Conservation (phyloP, 2,888 invertebrate species). For the Pedicia rivosa region DNA sequence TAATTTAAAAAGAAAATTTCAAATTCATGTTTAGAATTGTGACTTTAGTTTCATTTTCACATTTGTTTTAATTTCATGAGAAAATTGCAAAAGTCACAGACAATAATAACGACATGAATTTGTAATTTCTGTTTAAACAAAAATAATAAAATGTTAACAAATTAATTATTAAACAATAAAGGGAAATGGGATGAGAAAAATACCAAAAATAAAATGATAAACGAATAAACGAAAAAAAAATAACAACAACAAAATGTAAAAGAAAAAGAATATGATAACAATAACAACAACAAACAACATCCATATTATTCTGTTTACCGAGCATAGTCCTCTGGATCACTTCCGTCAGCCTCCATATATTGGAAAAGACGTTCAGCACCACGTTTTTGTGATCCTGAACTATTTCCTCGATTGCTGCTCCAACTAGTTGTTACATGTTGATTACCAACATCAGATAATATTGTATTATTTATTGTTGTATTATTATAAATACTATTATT, state of each 20-base stretch:
- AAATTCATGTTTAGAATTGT: too few relatives aligned
- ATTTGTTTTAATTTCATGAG: neutral
- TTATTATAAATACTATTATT: neutral
- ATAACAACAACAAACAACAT: slow-evolving; percentile 3
- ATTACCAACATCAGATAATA: slow-evolving; percentile 4
- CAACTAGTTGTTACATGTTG: slow-evolving; percentile 24
- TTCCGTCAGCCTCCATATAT: slow-evolving; percentile 60
- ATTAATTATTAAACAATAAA: too few relatives aligned
- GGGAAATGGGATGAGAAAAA: too few relatives aligned
- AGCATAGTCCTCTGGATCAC: slow-evolving; percentile 39
- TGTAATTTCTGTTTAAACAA: too few relatives aligned
- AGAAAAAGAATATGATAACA: slow-evolving; percentile 3
- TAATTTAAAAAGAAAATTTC: neutral
- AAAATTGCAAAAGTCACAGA: slow-evolving; percentile 9
- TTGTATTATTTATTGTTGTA: slow-evolving; percentile 10
- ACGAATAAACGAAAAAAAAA: too few relatives aligned
- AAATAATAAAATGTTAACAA: too few relatives aligned
- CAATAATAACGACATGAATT: slow-evolving; percentile 8
- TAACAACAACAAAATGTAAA: slow-evolving; percentile 7
- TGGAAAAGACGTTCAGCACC: slow-evolving; percentile 55
- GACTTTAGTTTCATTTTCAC: too few relatives aligned
- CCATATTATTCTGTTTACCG: slow-evolving; percentile 18
- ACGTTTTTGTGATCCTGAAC: slow-evolving; percentile 30
- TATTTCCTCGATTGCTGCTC: slow-evolving; percentile 12
- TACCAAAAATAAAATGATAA: too few relatives aligned